Evolutionary conservation across 2,113 vertebrate species (phyloP), one percentile per base, ranked within the genome.

Genomic region (Zootoca vivipara): DNA sequence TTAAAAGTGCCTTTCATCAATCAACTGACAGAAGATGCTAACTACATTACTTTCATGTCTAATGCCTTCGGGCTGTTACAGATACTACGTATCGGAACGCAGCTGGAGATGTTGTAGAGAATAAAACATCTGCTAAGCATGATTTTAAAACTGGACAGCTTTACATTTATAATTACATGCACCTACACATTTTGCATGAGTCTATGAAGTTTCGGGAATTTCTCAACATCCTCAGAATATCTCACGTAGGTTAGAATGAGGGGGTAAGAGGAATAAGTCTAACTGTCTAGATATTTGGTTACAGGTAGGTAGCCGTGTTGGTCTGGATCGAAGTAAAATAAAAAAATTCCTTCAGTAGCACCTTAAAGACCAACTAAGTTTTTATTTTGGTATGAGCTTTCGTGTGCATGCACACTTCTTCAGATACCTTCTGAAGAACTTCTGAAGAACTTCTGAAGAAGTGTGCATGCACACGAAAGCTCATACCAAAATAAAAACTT

Each of bases 91-190:
- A 56, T 87, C 33, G 81, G 13, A 91, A 81, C 13, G 82, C 85
- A 90, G 38, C 7, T 89, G 12, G 28, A 81, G 87, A 89, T 80
- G 3, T 62, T 22, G 64, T 15, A 82, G 1, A 0, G 1, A 42
- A 89, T 8, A 86, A 74, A 85, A 22, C 86, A 73, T 92, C 92
- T 90, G 8, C 38, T 52, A 87, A 88, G 67, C 35, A 5, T 9
- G 83, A 35, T 84, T 72, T 64, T 58, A 15, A 80, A 83, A 69
- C 38, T 82, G 58, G n/a, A 16, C 38, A 82, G 56, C 40, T 74
- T 10, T 75, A 77, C 91, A n/a, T 67, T 65, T 77, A 64, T 16
- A 46, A 16, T 28, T 77, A 9, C 6, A 7, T 40, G 33, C 26
- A 77, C 56, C 58, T 86, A 20, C 1, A 15, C 42, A 26, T 15